Evolutionary conservation across 2,113 vertebrate genomes (phyloP).

Genomic region (Heterotis niloticus): DNA sequence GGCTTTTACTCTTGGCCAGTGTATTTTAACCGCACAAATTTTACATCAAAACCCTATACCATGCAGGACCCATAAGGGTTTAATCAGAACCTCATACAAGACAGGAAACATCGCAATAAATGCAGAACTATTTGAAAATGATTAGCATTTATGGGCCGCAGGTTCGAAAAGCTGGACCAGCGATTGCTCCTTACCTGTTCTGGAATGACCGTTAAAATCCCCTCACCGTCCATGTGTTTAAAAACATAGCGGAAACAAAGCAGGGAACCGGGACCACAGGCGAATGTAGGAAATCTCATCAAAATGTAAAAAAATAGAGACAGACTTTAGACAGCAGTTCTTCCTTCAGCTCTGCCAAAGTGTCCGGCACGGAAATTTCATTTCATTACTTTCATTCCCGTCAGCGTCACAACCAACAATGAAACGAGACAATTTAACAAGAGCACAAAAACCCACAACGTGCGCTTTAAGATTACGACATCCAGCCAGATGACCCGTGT

Average conservation of each 20-base stretch:
- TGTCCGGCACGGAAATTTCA: slow-evolving; percentile 12
- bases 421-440: not conserved
- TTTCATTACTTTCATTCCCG: not conserved
- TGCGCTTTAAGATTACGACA: not conserved
- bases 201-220: slow-evolving; percentile 59
- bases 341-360: not conserved
- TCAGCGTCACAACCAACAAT: not conserved
- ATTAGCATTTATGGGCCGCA: slow-evolving; percentile 61
- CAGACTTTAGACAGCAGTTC: slow-evolving; percentile 50
- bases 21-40: no score
- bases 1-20: no score
- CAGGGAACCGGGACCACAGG: slow-evolving; percentile 60
- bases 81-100: not conserved
- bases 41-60: no score
- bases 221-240: slow-evolving; percentile 45
- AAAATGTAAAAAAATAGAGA: slow-evolving; percentile 61
- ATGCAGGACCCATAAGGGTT: no score
- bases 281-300: slow-evolving; percentile 59
- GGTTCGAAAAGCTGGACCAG: slow-evolving; percentile 58
- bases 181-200: slow-evolving; percentile 66
- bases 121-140: slow-evolving; percentile 29
- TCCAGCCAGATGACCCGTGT: not conserved
- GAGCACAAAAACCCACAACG: not conserved
- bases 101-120: not conserved
- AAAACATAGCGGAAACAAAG: slow-evolving; percentile 53